These are phyloP conservation scores for Mastigias papua DNA, from an alignment of 30 jellyfish, hydroid and myxozoan species.

Conservation along the genomic window DNA sequence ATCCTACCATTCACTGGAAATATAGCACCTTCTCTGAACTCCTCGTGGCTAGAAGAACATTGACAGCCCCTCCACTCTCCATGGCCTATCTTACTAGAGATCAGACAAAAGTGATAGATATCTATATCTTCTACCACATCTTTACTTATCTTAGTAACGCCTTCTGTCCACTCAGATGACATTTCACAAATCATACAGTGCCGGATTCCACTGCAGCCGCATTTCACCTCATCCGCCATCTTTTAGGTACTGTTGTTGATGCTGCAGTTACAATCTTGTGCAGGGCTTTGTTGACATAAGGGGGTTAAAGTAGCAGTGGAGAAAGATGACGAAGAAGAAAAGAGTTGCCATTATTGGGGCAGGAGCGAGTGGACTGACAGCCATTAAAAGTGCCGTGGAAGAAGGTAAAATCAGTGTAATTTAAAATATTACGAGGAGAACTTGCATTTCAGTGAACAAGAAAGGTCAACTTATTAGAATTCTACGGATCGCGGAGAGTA, in stretches of 20 bases:
- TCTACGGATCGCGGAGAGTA: too few species aligned
- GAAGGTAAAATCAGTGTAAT: slow-evolving; percentile 36
- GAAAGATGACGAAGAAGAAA: slow-evolving; percentile 27
- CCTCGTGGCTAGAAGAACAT: background rate
- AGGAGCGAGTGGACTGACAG: slow-evolving; percentile 86
- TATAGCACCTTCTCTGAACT: background rate
- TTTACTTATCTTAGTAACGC: background rate
- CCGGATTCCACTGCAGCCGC: slow-evolving; percentile 89
- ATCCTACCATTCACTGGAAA: background rate
- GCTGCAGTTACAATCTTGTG: slow-evolving; percentile 9
- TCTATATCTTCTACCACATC: background rate
- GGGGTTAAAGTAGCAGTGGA: slow-evolving; percentile 11
- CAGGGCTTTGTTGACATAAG: background rate
- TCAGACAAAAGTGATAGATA: slow-evolving; percentile 14
- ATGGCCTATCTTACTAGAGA: background rate
- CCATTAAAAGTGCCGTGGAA: slow-evolving; percentile 73
- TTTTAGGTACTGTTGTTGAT: background rate
- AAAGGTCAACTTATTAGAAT: too few species aligned
- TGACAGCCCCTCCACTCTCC: slow-evolving; percentile 8
- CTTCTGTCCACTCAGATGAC: background rate
- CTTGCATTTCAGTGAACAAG: too few species aligned
- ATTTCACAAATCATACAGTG: slow-evolving; percentile 70
- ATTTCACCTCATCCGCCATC: slow-evolving; percentile 45
- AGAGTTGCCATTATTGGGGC: slow-evolving; percentile 90
- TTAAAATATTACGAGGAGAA: too few species aligned